A percentile compares a stretch with the other conserved stretches of the same genome.
phyloP scores from a whole-genome alignment of 2,888 invertebrate species.

The Cremastinae sp. region DNA sequence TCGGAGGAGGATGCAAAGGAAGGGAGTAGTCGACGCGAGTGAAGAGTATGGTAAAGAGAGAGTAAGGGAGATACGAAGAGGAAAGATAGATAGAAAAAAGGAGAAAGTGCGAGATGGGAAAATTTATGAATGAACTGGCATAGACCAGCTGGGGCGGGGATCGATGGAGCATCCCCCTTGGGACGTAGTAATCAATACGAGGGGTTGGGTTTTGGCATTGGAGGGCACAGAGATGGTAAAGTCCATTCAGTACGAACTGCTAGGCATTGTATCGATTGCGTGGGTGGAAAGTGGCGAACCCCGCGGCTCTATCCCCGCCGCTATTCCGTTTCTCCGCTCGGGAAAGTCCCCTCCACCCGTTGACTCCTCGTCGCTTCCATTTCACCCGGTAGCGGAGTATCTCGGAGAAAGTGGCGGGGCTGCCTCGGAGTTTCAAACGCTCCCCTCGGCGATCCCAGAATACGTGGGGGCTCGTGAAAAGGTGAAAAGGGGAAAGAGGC shows the following conservation, averaged over 20 bases:
- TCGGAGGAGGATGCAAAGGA: too few species aligned
- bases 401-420: slow-evolving; percentile 34
- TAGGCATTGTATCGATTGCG: slow-evolving; percentile 78
- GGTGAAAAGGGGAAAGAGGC: slow-evolving; percentile 8
- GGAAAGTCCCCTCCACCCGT: slow-evolving; percentile 10
- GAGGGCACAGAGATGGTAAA: slow-evolving; percentile 73
- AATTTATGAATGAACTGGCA: slow-evolving; percentile 79
- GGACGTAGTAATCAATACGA: slow-evolving; percentile 79
- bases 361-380: background rate
- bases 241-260: slow-evolving; percentile 78
- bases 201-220: slow-evolving; percentile 68
- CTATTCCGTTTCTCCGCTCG: background rate
- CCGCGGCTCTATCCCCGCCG: background rate
- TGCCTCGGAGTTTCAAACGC: slow-evolving; percentile 14
- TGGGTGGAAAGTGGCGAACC: slow-evolving; percentile 68
- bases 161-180: slow-evolving; percentile 76
- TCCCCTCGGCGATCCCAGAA: background rate
- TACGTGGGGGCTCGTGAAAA: slow-evolving; percentile 4
- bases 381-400: background rate
- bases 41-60: too few species aligned
- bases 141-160: slow-evolving; percentile 75
- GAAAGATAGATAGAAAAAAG: background rate
- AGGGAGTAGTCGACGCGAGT: too few species aligned
- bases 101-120: slow-evolving; percentile 66
- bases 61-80: too few species aligned